Evolutionary conservation across 2,113 vertebrate genomes (phyloP), one percentile per base, ranked within the genome.

Genomic region (Aegithalos caudatus): DNA sequence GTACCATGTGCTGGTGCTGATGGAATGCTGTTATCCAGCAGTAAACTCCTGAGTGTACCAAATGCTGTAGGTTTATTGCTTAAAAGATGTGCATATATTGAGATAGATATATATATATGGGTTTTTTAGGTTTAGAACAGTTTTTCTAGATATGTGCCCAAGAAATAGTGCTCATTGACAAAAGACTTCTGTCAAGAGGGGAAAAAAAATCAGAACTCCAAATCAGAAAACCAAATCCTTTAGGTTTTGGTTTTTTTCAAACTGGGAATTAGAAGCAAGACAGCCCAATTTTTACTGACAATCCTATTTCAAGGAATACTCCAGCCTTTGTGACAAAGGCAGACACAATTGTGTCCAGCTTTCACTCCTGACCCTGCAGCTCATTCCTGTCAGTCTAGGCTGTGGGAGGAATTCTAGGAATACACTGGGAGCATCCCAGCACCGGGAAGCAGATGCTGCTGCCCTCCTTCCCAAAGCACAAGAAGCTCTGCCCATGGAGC

Each of bases 71-170:
- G 24, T 31, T 65, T 81, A 1, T 50, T 42, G 20, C 18, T 66
- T 42, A 5, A 37, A 69, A 66, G 8, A 33, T 7, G 14, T 12
- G 28, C 8, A 1, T n/a, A 1, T 61, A 5, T 51, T 57, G 19
- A 7, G 29, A 11, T 1, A 1, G 11, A 17, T 0, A 0, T 42
- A n/a, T n/a, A n/a, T n/a, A n/a, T n/a, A n/a, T n/a, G n/a, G 10
- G 12, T 2, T 17, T 31, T 53, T 35, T 27, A 17, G 12, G 2
- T 58, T 88, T 72, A n/a, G 33, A 45, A 14, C 20, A 45, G 45
- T 62, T 85, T 74, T 60, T 35, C 35, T 69, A 21, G 44, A 1
- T 64, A 6, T 0, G 25, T 67, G n/a, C 62, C 57, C 10, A 53
- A 54, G 38, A 57, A 71, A 28, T 57, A n/a, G n/a, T 22, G 19